Base-by-base conservation (phyloP, 2,888 invertebrate genomes). In the Timema podura region DNA sequence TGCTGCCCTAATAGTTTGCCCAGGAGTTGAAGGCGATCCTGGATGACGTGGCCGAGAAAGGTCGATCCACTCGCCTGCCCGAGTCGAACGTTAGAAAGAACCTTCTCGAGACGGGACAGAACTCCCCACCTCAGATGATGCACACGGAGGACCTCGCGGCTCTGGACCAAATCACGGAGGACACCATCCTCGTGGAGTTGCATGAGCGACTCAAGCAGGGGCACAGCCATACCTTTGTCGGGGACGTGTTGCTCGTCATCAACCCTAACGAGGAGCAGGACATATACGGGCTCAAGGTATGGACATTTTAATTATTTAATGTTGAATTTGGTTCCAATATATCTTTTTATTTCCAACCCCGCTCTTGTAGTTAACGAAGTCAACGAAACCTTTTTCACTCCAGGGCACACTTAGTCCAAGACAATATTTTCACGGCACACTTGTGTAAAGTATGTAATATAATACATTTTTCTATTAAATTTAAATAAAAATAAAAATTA, bases 141-240 rank as follows among this genome's bases (percentile, higher is more conserved):
- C 87, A 88, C 77, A 88, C 89, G 0, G 95, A 95, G 82, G 94
- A 95, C 82, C 83, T 95, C 73, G 93, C 93, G 0, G 91, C 91
- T 5, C 80, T 95, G 65, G 91, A 92, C 73, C 82, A 84, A 70
- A 82, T 93, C 6, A 87, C 86, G n/a, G 93, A 94, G 79, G 90
- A 91, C 68, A 82, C 83, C 65, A 84, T 94, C 65, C 78, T 93
- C 30, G 84, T 87, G 54, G 88, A 91, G 76, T 79, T 94, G 48
- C 86, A 89, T 76, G 87, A 87, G 67, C 87, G 93, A 76, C 82
- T 90, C 76, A 83, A 84, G 46, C 85, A 86, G 76, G 91, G 91
- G 16, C 84, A 86, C 70, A 89, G 87, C 75, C 92, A 90, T 75
- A 91, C 91, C 13, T 95, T 91, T 77, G 84, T 93, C 68, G 95